Base-by-base conservation (phyloP, 2,888 invertebrate genomes). In the Campoplex capitator region DNA sequence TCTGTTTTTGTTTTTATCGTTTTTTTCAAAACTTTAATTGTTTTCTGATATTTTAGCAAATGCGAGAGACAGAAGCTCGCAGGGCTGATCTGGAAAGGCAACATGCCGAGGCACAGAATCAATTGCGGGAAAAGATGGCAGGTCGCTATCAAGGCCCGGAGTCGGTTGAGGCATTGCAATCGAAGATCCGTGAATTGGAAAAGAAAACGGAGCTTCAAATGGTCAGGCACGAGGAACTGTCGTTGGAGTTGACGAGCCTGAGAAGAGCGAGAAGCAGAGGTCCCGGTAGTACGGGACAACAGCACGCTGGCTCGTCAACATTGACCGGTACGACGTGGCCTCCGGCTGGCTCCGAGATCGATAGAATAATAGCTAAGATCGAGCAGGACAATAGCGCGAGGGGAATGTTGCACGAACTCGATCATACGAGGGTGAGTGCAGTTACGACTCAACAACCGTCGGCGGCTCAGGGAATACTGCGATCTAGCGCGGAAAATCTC, bases 341-440 rank as follows among this genome's bases (percentile, higher is more conserved):
- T 70, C 93, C 94, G 16, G 93, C 95, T 90, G 96, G 96, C 88
- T 96, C 97, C 65, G 98, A 98, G 95, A 98, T 98, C 94, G 98
- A 98, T 95, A 96, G 98, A 93, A 98, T 98, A 94, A 98, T 98
- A 97, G 98, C 98, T 91, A 98, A 98, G 96, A 98, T 98, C 92
- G 98, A 98, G 95, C 98, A 98, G 93, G 96, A 96, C 85, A 93
- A 91, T 77, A 89, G 86, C 54, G 92, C 92, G 87, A 87, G 70
- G 78, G 96, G 97, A 92, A 97, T 98, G 92, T 96, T 98, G 93
- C 98, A 98, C 89, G 98, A 98, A 94, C 95, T 98, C 93, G 98
- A 98, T 94, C 98, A 98, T 94, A 96, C 97, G 91, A 96, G 98
- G 93, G 96, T 96, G 88, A 82, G 83, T 13, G 96, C 96, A 67